Evolutionary conservation across 2,888 invertebrate genomes (phyloP), one percentile per base, ranked within the genome.

Genomic region (Archips xylosteana): DNA sequence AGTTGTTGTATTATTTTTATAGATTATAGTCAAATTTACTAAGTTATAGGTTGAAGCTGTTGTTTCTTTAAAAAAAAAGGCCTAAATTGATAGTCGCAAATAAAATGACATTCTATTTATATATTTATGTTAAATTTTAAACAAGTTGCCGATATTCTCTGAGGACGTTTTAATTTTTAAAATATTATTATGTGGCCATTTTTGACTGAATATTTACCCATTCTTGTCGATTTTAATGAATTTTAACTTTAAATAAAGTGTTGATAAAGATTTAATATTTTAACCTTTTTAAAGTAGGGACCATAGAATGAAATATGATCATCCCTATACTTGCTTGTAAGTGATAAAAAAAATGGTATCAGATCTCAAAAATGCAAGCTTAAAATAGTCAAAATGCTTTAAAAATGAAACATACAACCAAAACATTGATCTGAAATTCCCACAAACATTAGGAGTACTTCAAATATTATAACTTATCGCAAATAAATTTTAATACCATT

Each of bases 261-360:
- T 85, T 78, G 80, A 81, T 83, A 82, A 82, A 84, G 77, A 83
- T 83, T 80, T 81, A 84, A 86, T 86, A 83, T 85, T 83, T 85
- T 85, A 85, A 85, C 80, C 76, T 81, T 85, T 87, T 87, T 85
- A 88, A 85, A 86, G 89, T 92, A 92, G 92, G 92, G 92, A 92
- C 92, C 92, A 92, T 92, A 92, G 92, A 88, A 79, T 83, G 83
- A 84, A 73, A 84, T 81, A 78, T 78, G 82, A 79, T 76, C 79
- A 84, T 84, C 86, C 81, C 68, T 76, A 9, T 63, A 66, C 34
- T 57, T 71, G 74, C 74, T 74, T 66, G 70, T 15, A 12, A 47
- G 61, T 67, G 70, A 59, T 75, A 9, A 64, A 69, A 71, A 65
- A 49, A 23, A 5, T 23, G 6, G 15, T 57, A 9, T 10, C 12